Evolutionary conservation across 2,888 invertebrate species (phyloP).

Genomic region (Terebella lapidaria): DNA sequence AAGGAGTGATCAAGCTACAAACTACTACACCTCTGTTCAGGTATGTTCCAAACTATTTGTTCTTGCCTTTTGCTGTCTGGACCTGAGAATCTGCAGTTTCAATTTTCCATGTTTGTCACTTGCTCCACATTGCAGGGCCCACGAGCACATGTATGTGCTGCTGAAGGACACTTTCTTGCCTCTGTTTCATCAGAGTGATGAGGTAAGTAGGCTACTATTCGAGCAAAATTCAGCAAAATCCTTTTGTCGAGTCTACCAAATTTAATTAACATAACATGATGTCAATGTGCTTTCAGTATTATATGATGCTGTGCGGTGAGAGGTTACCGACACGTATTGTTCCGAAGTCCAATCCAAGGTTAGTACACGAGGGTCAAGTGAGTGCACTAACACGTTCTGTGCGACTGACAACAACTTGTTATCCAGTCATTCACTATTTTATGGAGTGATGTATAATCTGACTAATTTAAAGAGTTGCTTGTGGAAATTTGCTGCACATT

Average conservation of each 20-base stretch:
- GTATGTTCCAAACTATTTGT: slow-evolving; percentile 22
- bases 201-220: slow-evolving; percentile 58
- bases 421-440: too few relatives aligned
- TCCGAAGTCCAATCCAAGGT: slow-evolving; percentile 50
- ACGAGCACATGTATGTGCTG: slow-evolving; percentile 70
- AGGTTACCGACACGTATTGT: slow-evolving; percentile 59
- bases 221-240: too few relatives aligned
- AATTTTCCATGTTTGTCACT: neutral
- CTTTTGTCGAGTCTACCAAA: neutral
- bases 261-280: too few relatives aligned
- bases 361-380: too few relatives aligned
- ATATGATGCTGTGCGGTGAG: slow-evolving; percentile 66
- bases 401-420: too few relatives aligned
- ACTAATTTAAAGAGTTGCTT: too few relatives aligned
- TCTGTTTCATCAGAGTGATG: slow-evolving; percentile 75
- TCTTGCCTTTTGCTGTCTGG: neutral
- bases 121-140: slow-evolving; percentile 59
- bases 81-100: neutral
- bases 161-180: slow-evolving; percentile 72
- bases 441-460: too few relatives aligned
- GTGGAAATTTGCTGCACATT: too few relatives aligned
- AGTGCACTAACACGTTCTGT: too few relatives aligned
- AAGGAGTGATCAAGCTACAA: slow-evolving; percentile 67
- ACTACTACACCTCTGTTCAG: slow-evolving; percentile 70
- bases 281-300: slow-evolving; percentile 64